phyloP scores from a whole-genome alignment of 2,797 vertebrate genomes.

The Neostethus bicornis region DNA sequence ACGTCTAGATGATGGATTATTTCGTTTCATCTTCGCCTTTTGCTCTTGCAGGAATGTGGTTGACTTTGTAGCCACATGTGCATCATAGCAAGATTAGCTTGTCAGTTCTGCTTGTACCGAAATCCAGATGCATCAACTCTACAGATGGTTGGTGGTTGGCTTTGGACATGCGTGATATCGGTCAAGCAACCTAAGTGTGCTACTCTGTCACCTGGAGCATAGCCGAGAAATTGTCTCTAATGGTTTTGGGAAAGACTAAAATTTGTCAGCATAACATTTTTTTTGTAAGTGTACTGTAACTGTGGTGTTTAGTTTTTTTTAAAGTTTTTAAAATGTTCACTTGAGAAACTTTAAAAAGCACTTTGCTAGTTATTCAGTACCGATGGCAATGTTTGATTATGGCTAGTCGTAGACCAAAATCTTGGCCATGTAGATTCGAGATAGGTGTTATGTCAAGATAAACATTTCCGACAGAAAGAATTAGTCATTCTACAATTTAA shows the following conservation, averaged over 20 bases:
- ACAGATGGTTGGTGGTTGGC: background rate
- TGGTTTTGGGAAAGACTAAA: background rate
- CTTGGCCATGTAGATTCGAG: too few relatives aligned
- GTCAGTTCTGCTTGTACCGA: background rate
- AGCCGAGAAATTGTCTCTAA: background rate
- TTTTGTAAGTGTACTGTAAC: too few relatives aligned
- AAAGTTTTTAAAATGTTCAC: too few relatives aligned
- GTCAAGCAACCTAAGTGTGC: background rate
- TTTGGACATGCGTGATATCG: background rate
- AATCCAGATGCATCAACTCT: conserved; percentile 1
- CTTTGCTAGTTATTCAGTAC: too few relatives aligned
- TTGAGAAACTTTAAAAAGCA: too few relatives aligned
- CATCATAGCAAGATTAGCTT: background rate
- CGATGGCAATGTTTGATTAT: too few relatives aligned
- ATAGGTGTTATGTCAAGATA: too few relatives aligned
- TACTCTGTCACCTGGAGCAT: background rate
- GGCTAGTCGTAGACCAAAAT: too few relatives aligned
- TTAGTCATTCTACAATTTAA: too few relatives aligned
- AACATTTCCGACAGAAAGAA: too few relatives aligned
- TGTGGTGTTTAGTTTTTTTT: too few relatives aligned
- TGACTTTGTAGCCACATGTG: background rate
- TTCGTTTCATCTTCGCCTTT: background rate
- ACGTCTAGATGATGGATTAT: background rate
- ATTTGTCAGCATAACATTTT: background rate
- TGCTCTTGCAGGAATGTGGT: conserved; percentile 1